These are phyloP conservation scores for Clamator glandarius DNA, from an alignment of 2,797 vertebrate genomes.

Conservation along the genomic window DNA sequence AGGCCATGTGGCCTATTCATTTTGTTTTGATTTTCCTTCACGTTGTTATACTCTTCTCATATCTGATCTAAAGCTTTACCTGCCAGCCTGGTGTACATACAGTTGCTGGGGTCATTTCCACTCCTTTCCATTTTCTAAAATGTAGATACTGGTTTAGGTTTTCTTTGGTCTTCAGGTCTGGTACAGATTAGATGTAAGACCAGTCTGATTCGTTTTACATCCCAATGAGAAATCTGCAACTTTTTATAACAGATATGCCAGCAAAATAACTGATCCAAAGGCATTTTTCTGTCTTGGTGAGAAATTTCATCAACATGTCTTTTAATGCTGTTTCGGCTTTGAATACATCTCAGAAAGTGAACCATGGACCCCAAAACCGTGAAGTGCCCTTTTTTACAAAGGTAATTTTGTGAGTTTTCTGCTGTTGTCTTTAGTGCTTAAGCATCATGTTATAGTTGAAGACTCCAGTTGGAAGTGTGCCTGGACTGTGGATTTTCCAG, in stretches of 20 bases:
- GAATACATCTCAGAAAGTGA: neutral
- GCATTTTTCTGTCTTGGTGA: neutral
- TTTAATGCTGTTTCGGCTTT: neutral
- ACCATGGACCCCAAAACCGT: neutral
- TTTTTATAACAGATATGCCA: neutral
- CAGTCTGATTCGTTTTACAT: neutral
- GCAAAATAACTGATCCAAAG: neutral
- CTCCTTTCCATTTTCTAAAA: neutral
- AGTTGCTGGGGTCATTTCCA: neutral
- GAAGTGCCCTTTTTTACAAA: neutral
- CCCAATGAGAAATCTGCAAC: neutral
- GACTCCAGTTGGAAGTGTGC: neutral
- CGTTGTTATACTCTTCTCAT: neutral
- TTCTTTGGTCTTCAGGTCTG: neutral
- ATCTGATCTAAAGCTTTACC: neutral
- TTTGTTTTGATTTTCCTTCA: neutral
- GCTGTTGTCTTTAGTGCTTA: neutral
- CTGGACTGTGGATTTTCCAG: neutral
- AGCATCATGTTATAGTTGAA: neutral
- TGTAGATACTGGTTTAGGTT: neutral
- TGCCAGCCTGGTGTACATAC: neutral
- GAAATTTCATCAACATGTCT: neutral
- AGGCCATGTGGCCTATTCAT: neutral
- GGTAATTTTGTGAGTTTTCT: neutral
- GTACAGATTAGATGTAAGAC: neutral